Evolutionary conservation across 2,888 invertebrate genomes (phyloP), one percentile per base, ranked within the genome.

Genomic region (Hydrotaea diabolus): DNA sequence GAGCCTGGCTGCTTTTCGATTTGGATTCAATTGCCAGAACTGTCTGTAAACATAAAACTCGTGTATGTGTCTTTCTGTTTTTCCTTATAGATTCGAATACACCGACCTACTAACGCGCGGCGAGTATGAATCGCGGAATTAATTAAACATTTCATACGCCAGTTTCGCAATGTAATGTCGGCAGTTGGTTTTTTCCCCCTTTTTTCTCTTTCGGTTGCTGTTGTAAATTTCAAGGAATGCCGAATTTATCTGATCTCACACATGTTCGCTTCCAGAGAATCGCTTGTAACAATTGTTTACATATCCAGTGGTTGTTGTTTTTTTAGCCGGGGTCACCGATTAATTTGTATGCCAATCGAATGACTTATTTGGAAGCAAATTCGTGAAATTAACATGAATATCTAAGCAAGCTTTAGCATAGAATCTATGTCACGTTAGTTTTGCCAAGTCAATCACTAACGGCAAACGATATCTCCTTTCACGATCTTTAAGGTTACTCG

Each of bases 71-170:
- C 23, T 59, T 59, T 59, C 36, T 36, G 36, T 36, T 5, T 36
- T 8, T 39, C 2, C 39, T 39, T 39, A 39, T 13, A 2, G 8
- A 2, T 8, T 39, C 39, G 9, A 39, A 4, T 39, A 39, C 9
- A 39, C 31, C 31, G 8, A 59, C 13, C 26, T 59, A 59, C 57
- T 21, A 57, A 7, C 59, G 2, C 59, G 17, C 2, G 17, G 5
- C n/a, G n/a, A 15, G 62, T 31, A 62, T 31, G 15, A 15, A 62
- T 62, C n/a, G 62, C 62, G 62, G 62, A 62, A 62, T 62, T 62
- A 62, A 62, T 62, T 62, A 62, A 62, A 62, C 62, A 62, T 62
- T 62, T 62, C 62, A 31, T 15, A n/a, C 26, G 5, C 31, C 62
- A 26, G 5, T 57, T 57, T 57, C 31, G 31, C 62, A 59, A 59